Evolutionary conservation across 2,888 invertebrate genomes (phyloP), one percentile per base, ranked within the genome.

Genomic region (Ischnura elegans): DNA sequence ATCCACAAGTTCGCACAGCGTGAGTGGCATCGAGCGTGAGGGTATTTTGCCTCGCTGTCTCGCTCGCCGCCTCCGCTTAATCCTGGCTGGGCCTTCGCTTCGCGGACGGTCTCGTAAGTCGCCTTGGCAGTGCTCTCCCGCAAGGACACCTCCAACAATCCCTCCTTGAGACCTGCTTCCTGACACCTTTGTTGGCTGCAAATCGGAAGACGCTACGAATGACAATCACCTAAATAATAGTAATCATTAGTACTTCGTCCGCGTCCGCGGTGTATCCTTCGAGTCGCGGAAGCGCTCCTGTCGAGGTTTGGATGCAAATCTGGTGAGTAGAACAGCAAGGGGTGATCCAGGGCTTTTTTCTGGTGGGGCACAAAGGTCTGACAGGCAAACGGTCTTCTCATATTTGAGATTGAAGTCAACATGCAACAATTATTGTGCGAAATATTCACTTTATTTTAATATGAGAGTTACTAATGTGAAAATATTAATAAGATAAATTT

Each of bases 131-230:
- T 36, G 76, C 36, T 16, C n/a, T 36, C 51, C 36, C 16, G n/a
- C 43, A 86, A 51, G 87, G 87, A 87, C 87, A 51, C 36, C 87
- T 46, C 46, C 87, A 36, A 42, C 87, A 10, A 16, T 55, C 42
- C n/a, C 47, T 55, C 51, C 86, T 86, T 46, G 86, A 46, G 45
- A 76, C 16, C 76, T 3, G n/a, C 76, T 76, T 76, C 76, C 76
- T 36, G 5, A 61, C 61, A 25, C 76, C 36, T 36, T 36, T 61
- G 61, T 61, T 4, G 61, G 61, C 46, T 46, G 45, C n/a, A 45
- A 29, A 42, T 4, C n/a, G 25, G n/a, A 43, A 46, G 46, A 86
- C 86, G 46, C 46, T 46, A 86, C 86, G 86, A 16, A 76, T 76
- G 36, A 13, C 76, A 36, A 76, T 36, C 76, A 36, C 76, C 76